These are phyloP conservation scores for Xestia rhomboidea DNA, from an alignment of 2,888 invertebrate species.

Conservation along the genomic window DNA sequence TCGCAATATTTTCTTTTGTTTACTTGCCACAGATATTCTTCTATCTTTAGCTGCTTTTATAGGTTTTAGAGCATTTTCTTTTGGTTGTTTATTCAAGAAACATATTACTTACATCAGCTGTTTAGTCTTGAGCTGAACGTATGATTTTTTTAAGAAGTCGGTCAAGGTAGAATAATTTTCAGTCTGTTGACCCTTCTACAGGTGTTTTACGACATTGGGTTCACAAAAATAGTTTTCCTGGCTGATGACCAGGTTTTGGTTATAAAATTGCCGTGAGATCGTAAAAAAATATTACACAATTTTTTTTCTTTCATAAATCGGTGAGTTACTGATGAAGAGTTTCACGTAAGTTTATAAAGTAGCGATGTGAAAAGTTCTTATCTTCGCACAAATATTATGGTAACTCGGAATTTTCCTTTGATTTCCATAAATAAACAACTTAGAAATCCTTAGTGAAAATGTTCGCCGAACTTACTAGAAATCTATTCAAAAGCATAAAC, in stretches of 20 bases:
- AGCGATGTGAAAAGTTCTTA: background rate
- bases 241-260: slow-evolving; percentile 33
- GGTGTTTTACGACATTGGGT: slow-evolving; percentile 35
- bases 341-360: background rate
- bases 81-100: background rate
- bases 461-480: slow-evolving; percentile 3
- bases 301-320: slow-evolving; percentile 34
- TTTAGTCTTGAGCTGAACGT: slow-evolving; percentile 14
- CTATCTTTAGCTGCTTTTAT: slow-evolving; percentile 7
- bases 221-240: slow-evolving; percentile 45
- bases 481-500: slow-evolving; percentile 9
- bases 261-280: slow-evolving; percentile 14
- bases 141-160: slow-evolving; percentile 34
- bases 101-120: background rate
- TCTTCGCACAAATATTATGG: background rate
- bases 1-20: slow-evolving; percentile 46
- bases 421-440: slow-evolving; percentile 21
- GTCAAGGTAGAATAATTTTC: slow-evolving; percentile 43
- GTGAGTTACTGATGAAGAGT: too few relatives aligned
- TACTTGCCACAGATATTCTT: slow-evolving; percentile 35
- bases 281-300: background rate
- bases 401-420: background rate
- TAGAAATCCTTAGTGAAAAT: background rate
- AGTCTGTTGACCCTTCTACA: slow-evolving; percentile 55
- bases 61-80: background rate